Conservation (phyloP, 2,113 vertebrate species). For the Coturnix japonica region DNA sequence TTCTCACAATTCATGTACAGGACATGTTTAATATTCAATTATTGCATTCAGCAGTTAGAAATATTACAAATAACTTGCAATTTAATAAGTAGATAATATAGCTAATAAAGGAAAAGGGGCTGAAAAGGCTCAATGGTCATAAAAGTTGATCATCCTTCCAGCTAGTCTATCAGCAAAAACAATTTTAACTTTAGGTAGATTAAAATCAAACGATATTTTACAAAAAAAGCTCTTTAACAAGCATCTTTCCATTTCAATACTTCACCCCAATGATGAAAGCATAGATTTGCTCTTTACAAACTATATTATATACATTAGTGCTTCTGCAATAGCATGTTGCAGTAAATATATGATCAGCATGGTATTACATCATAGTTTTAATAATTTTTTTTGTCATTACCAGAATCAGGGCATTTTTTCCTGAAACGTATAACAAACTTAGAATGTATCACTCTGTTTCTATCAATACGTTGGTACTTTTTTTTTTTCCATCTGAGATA, state of each 20-base stretch:
- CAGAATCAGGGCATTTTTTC: background rate
- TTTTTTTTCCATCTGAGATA: background rate
- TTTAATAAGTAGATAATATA: background rate
- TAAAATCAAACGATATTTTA: background rate
- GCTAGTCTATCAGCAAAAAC: background rate
- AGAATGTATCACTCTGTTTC: background rate
- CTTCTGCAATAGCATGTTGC: background rate
- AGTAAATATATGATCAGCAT: background rate
- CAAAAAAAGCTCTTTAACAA: background rate
- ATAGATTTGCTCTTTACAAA: background rate
- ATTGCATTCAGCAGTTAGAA: background rate
- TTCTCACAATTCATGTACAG: background rate
- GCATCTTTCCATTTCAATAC: background rate
- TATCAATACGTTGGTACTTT: background rate
- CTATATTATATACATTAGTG: background rate
- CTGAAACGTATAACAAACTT: background rate
- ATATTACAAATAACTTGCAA: background rate
- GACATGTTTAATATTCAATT: background rate
- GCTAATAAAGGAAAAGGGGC: background rate
- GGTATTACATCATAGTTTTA: background rate
- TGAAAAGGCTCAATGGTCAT: background rate
- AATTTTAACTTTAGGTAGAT: background rate
- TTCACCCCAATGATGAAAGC: background rate
- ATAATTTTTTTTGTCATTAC: background rate
- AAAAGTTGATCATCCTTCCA: background rate